phyloP scores from a whole-genome alignment of 2,113 vertebrate species.

The Lophotis ruficrista region DNA sequence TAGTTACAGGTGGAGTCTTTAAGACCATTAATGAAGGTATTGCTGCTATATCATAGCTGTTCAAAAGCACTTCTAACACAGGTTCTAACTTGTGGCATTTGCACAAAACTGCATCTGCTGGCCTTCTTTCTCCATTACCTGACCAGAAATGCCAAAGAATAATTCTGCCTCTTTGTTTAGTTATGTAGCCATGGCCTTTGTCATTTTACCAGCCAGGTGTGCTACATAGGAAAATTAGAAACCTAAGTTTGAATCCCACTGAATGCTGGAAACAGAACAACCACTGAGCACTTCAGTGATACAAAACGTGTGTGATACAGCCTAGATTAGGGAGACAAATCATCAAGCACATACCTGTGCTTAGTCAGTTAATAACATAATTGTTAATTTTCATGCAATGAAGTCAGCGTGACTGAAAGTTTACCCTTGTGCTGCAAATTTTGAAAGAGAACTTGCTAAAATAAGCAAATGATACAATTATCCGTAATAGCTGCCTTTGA shows the following conservation, averaged over 20 bases:
- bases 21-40: background rate
- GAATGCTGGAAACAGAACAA: background rate
- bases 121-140: background rate
- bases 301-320: background rate
- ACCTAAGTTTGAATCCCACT: background rate
- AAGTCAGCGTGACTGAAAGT: background rate
- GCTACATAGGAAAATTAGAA: background rate
- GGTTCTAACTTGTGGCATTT: background rate
- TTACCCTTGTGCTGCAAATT: background rate
- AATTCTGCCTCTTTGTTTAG: background rate
- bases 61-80: background rate
- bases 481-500: background rate
- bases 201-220: background rate
- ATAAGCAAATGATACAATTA: background rate
- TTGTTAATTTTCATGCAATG: background rate
- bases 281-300: too few species aligned
- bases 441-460: background rate
- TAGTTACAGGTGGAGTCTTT: background rate
- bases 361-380: background rate
- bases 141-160: background rate
- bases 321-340: background rate
- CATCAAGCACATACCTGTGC: background rate
- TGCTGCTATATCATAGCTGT: background rate
- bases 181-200: background rate
- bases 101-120: background rate